Conservation (phyloP, 2,888 invertebrate species). For the Digitonthophagus gazella region DNA sequence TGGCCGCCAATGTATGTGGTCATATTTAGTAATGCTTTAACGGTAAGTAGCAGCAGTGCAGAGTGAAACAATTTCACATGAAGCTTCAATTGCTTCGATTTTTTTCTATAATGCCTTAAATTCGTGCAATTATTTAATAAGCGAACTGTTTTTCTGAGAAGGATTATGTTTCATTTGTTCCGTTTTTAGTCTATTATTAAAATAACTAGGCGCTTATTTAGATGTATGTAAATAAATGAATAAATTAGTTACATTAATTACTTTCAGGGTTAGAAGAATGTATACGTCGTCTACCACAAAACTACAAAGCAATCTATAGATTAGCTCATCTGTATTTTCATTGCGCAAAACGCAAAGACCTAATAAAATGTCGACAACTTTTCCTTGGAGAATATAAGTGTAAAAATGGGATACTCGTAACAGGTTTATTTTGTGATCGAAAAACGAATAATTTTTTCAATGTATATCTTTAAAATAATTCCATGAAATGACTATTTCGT, state of each 20-base stretch:
- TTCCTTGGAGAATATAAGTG: constrained; percentile 69
- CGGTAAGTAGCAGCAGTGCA: no score
- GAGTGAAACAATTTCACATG: no score
- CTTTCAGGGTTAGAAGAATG: constrained; percentile 80
- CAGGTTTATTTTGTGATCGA: constrained; percentile 82
- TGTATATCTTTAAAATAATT: constrained; percentile 52
- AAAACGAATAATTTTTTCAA: constrained; percentile 87
- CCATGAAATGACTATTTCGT: no score
- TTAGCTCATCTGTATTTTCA: constrained; percentile 81
- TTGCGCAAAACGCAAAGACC: constrained; percentile 63
- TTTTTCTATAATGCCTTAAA: no score
- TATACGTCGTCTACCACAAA: constrained; percentile 80
- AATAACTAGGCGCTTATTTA: no score
- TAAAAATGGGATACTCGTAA: constrained; percentile 64
- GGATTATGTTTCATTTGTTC: no score
- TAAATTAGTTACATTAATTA: neutral
- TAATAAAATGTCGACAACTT: constrained; percentile 68
- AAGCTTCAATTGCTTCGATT: no score
- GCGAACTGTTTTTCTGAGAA: no score
- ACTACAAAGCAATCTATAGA: constrained; percentile 90
- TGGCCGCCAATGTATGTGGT: no score
- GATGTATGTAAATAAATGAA: constrained; percentile 3
- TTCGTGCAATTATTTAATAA: no score
- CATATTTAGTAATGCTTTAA: no score
- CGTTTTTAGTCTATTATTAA: no score